Conservation (phyloP, 2,113 vertebrate genomes). For the Butorides virescens region DNA sequence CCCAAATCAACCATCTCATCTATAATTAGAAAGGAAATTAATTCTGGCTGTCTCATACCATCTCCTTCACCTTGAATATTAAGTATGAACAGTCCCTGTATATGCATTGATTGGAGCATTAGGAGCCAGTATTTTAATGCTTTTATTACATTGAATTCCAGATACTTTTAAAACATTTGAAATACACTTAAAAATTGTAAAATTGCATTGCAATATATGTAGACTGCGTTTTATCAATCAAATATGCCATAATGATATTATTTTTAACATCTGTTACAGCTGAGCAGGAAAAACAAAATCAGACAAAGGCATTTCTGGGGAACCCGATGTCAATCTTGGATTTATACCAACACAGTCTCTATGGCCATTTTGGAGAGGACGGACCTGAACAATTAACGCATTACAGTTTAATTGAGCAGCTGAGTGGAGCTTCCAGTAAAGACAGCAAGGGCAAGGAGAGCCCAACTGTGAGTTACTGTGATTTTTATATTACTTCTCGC, state of each 20-base stretch:
- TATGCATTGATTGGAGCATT: neutral
- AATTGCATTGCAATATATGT: neutral
- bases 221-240: neutral
- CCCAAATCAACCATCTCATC: neutral
- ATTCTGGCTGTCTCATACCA: neutral
- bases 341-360: slow-evolving; percentile 68
- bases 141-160: neutral
- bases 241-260: neutral
- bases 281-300: slow-evolving; percentile 56
- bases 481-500: neutral
- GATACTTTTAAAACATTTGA: neutral
- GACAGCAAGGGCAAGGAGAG: slow-evolving; percentile 52
- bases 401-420: slow-evolving; percentile 65
- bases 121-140: neutral
- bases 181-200: neutral
- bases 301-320: slow-evolving; percentile 48
- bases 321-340: slow-evolving; percentile 65
- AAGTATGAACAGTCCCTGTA: neutral
- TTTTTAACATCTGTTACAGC: slow-evolving; percentile 41
- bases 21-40: neutral
- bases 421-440: slow-evolving; percentile 64
- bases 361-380: slow-evolving; percentile 57
- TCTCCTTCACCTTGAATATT: neutral
- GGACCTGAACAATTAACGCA: slow-evolving; percentile 59
- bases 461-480: slow-evolving; percentile 55